Evolutionary conservation across 2,797 vertebrate species (phyloP), one percentile per base, ranked within the genome.

Genomic region (Echeneis naucrates): DNA sequence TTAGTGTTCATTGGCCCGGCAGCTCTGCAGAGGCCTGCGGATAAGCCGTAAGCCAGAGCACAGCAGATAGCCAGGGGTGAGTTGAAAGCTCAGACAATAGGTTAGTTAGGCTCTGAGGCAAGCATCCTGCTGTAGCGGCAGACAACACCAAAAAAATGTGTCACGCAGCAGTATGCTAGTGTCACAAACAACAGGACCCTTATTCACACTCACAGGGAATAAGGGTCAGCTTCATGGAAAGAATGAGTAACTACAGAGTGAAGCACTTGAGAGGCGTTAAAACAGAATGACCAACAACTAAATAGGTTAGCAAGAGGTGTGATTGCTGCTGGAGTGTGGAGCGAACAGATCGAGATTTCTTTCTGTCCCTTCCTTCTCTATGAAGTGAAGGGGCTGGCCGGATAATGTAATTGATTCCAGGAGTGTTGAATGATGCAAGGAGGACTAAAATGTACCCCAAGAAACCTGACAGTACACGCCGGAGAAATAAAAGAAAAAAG

Each of bases 351-450:
- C 74, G 27, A 69, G 78, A 80, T 85, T 91, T 78, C 68, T 79
- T 67, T 70, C 84, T 56, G 75, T 89, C 83, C n/a, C 73, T 75
- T 72, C 57, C 66, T 75, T 81, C 73, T 68, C 81, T 68, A 81
- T 73, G 79, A 89, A 88, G 53, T 89, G 84, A 88, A 92, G 86
- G 75, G 84, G 77, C 73, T 52, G 64, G 82, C 81, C 64, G 81
- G 84, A 88, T 92, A 90, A 92, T 90, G 86, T 92, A 90, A 92
- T 93, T 92, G 92, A 91, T 94, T 94, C 91, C 93, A 93, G 92
- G 87, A 90, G 88, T 8, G 27, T 67, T 82, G 87, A 90, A 83
- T 85, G 87, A 87, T 80, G 86, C 81, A 47, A 85, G 90, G 86
- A 90, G 88, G 81, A 91, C 87, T 89, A 86, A 83, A 84, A 83